Base-by-base conservation (phyloP, 2,797 vertebrate species). In the Falco biarmicus region DNA sequence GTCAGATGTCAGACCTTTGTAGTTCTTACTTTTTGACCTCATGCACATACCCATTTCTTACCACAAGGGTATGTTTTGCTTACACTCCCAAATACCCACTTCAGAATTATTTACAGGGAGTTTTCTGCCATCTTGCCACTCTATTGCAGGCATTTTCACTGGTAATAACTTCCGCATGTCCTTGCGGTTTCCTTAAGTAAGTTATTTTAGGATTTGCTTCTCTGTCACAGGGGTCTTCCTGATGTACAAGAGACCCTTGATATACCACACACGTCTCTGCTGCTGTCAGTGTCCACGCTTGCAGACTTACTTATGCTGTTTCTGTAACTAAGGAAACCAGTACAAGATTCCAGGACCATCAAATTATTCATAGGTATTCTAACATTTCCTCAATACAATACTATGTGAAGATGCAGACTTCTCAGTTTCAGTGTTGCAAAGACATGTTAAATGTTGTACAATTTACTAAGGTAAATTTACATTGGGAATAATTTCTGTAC, bases 141-240 rank as follows among this genome's bases (percentile, higher is more conserved):
- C 25, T 59, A 9, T 7, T 60, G 31, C 26, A 60, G 53, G 39
- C n/a, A 20, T 64, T 56, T 84, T 84, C 54, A 21, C 22, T 34
- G 45, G 18, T 75, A 69, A 51, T 41, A 41, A 28, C 29, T 47
- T 32, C 6, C 0, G 0, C 9, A 5, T 51, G 29, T 13, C 31
- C 34, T 31, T 78, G 53, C 15, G 31, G 20, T 59, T 84, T 64
- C 9, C 24, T 69, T 89, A 75, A 84, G 20, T 31, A 57, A 63
- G 3, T 2, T 57, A 18, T 47, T 57, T 69, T 57, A 63, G 32
- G 50, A 75, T 74, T 69, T 79, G 15, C 32, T 57, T 63, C 25
- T 57, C 32, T 63, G 21, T 57, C 74, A 24, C 29, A 51, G 29
- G 32, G 17, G 12, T 31, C 56, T 45, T 69, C 37, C 28, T 34